Evolutionary conservation across 35 echinoderm and acorn worm species (phyloP).

Genomic region (Diadema setosum): DNA sequence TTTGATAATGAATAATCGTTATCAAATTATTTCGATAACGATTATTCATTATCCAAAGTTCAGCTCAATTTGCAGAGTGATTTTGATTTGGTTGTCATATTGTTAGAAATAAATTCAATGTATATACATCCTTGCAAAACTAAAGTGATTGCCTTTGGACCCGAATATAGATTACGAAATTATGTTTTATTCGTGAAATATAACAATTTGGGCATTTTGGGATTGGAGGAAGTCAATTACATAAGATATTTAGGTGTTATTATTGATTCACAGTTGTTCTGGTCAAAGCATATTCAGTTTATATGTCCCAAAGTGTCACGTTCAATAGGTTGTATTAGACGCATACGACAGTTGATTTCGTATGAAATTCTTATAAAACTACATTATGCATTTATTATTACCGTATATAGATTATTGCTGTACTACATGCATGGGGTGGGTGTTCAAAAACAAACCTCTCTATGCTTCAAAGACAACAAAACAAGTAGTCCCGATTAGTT

Average conservation of each 20-base stretch:
- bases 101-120: neutral
- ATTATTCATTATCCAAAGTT: neutral
- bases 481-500: too few relatives aligned
- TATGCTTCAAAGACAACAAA: neutral
- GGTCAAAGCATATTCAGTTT: neutral
- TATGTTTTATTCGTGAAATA: neutral
- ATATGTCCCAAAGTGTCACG: neutral
- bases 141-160: neutral
- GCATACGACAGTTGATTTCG: neutral
- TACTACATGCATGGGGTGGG: neutral
- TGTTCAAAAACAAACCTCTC: neutral
- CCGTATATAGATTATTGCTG: neutral
- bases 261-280: neutral
- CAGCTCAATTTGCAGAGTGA: neutral
- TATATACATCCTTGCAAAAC: neutral
- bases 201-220: too few relatives aligned
- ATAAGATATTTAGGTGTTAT: neutral
- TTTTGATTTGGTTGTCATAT: neutral
- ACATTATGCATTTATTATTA: neutral
- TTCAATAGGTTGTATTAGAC: neutral
- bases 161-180: neutral
- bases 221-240: neutral
- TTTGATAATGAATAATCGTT: neutral
- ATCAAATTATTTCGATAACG: too few relatives aligned
- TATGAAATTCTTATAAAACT: neutral